Base-by-base conservation (phyloP, 1,140 invertebrate genomes). In the Radopholus similis region DNA sequence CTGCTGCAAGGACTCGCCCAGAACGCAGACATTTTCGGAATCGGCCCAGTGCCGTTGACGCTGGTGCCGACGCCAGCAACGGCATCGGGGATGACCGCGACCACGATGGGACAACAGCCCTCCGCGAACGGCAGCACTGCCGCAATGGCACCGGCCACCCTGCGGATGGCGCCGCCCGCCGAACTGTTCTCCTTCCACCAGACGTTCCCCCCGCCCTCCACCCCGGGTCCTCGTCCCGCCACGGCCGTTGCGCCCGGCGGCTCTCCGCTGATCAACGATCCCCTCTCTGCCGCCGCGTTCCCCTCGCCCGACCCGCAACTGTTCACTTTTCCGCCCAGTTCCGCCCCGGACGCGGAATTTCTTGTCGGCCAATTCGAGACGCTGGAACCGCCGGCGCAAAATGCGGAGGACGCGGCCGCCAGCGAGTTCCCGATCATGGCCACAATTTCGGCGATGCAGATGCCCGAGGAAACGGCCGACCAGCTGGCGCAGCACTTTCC, bases 341-440 rank as follows among this genome's bases (percentile, higher is more conserved):
- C 26, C 3, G 11, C 40, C 1, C 59, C 59, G 2, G 42, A 47
- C 18, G 40, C 59, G 18, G 54, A 66, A 21, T 66, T 66, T 66
- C 18, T 66, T 1, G 54, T 66, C 51, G 64, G 64, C 1, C 64
- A 66, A 42, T 66, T 62, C 47, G 64, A 66, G 34, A 66, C 54
- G 2, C 34, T 49, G 9, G 11, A 34, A 9, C 47, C 4, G 11
- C 21, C 47, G 30, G 47, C 47, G 47, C 23, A 51, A 38, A 37
- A 18, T 55, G 34, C 55, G 13, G 18, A 23, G 15, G 15, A 11
- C 8, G 21, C n/a, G n/a, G 56, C 4, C 26, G 35, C 26, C 26
- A 47, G 40, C 34, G 37, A 38, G 1, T 59, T 66, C 37, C 64
- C 64, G 11, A 64, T 66, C 26, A 57, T 42, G 11, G 64, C 64